Percentiles rank a stretch among this genome's conserved stretches.
Conservation (phyloP, 2,113 vertebrate species). For the Gavia stellata region DNA sequence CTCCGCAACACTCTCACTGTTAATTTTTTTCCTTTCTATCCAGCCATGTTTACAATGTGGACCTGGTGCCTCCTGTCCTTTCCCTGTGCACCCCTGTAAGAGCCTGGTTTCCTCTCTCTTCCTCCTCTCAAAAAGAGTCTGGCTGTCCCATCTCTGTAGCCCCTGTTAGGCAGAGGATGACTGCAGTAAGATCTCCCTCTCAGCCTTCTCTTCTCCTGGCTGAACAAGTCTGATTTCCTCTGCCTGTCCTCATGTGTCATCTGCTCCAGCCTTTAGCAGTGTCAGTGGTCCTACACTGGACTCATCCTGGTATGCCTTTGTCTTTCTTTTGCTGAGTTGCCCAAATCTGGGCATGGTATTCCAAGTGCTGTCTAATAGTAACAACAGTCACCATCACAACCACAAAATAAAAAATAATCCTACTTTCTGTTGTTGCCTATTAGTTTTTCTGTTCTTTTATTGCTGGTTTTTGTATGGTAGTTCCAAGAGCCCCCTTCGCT, state of each 20-base stretch:
- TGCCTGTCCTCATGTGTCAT: background rate
- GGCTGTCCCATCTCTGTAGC: background rate
- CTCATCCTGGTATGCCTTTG: background rate
- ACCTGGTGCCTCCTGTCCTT: background rate
- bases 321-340: background rate
- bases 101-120: too few relatives aligned
- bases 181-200: background rate
- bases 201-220: background rate
- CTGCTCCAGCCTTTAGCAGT: background rate
- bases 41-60: background rate
- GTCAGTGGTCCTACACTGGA: background rate
- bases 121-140: background rate
- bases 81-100: background rate
- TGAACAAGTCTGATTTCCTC: background rate
- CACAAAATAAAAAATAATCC: background rate
- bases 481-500: background rate
- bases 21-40: background rate
- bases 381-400: background rate
- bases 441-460: background rate
- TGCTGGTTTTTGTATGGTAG: accelerated
- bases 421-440: background rate
- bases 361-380: background rate
- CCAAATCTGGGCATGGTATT: background rate
- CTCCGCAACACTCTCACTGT: background rate
- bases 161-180: background rate